These are phyloP conservation scores for Alces alces DNA, from an alignment of 2,113 vertebrate species.

Conservation along the genomic window DNA sequence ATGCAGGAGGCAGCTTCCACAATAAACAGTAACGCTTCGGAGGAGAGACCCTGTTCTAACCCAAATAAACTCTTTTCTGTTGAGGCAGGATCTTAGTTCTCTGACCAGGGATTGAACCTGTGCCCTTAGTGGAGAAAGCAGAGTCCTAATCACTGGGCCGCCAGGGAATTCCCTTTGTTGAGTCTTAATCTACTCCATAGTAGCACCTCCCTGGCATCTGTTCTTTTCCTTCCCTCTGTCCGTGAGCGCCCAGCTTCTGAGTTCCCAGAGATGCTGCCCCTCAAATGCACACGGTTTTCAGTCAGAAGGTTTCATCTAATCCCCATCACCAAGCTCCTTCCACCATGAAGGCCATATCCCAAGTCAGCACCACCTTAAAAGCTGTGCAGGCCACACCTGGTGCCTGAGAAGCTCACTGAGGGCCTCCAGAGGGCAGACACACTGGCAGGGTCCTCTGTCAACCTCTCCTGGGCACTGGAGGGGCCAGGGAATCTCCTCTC, in stretches of 20 bases:
- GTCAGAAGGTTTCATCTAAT: no score
- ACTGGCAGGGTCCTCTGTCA: neutral
- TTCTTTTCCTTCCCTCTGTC: neutral
- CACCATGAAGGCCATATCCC: neutral
- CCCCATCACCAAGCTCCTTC: neutral
- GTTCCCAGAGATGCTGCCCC: neutral
- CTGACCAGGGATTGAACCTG: neutral
- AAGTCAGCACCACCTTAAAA: neutral
- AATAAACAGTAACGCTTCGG: rapidly evolving
- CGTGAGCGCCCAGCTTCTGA: neutral
- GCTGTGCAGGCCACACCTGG: neutral
- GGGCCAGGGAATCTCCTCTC: neutral
- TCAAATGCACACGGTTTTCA: neutral
- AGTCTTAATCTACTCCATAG: neutral
- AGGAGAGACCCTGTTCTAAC: rapidly evolving
- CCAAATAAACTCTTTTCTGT: neutral
- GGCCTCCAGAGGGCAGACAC: neutral
- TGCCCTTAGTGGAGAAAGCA: neutral
- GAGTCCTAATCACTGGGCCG: neutral
- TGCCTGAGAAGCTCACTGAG: neutral
- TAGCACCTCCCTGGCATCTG: neutral
- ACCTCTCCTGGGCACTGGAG: neutral
- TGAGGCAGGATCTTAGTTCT: neutral
- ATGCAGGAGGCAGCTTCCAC: neutral
- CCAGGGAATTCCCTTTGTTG: neutral